Evolutionary conservation across 2,888 invertebrate genomes (phyloP).

Genomic region (Idaea biselata): DNA sequence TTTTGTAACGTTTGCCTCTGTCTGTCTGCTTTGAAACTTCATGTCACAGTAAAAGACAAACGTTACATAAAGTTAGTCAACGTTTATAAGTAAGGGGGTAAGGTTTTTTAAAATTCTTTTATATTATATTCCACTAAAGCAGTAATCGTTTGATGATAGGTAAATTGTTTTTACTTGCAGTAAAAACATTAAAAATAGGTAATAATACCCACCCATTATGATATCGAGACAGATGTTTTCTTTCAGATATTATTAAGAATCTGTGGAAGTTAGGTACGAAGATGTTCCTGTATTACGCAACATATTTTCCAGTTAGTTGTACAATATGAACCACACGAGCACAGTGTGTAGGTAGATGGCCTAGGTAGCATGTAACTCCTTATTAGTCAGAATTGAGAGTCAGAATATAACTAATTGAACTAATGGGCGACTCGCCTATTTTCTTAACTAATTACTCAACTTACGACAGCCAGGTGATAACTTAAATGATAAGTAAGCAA

Average conservation of each 20-base stretch:
- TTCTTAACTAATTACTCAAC: constrained; percentile 16
- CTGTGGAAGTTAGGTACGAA: neutral
- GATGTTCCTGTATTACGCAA: neutral
- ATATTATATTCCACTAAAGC: too few species aligned
- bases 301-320: neutral
- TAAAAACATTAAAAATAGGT: too few species aligned
- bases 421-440: constrained; percentile 22
- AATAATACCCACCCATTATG: too few species aligned
- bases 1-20: too few species aligned
- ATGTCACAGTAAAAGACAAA: too few species aligned
- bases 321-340: neutral
- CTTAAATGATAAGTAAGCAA: neutral
- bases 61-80: too few species aligned
- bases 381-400: neutral
- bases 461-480: constrained; percentile 14
- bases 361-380: constrained; percentile 1
- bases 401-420: constrained; percentile 36
- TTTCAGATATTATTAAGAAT: neutral
- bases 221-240: neutral
- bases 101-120: too few species aligned
- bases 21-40: too few species aligned
- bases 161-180: too few species aligned
- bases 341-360: neutral
- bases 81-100: too few species aligned
- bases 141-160: too few species aligned